Evolutionary conservation across 2,888 invertebrate genomes (phyloP).

Genomic region (Ormyrus nitidulus): DNA sequence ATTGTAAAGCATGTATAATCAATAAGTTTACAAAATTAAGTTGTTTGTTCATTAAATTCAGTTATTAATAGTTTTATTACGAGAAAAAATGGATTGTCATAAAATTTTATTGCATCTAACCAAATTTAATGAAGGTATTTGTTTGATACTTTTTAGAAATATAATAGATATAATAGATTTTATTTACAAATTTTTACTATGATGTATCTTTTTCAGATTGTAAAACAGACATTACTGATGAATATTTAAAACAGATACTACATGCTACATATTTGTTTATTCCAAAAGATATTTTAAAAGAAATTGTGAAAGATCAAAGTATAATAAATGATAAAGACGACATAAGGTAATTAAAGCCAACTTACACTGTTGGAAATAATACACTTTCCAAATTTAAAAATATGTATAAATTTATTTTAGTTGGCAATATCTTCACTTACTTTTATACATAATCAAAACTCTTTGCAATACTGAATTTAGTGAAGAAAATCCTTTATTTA

Average conservation of each 20-base stretch:
- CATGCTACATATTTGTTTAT: conserved; percentile 69
- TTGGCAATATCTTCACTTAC: conserved; percentile 62
- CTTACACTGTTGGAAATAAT: not conserved
- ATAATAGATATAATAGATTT: not conserved
- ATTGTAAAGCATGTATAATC: no score
- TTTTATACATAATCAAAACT: conserved; percentile 60
- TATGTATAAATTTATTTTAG: conserved; percentile 57
- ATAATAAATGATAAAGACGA: conserved; percentile 65
- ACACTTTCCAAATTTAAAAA: not conserved
- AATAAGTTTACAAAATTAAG: no score
- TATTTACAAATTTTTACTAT: not conserved
- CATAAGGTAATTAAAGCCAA: conserved; percentile 37
- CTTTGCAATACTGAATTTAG: conserved; percentile 58
- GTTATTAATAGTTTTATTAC: no score
- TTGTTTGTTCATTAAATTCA: no score
- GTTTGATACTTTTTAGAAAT: conserved; percentile 1
- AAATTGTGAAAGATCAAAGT: conserved; percentile 70
- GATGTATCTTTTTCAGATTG: conserved; percentile 62
- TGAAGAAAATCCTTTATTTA: conserved; percentile 75
- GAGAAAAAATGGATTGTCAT: conserved; percentile 60
- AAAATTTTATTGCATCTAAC: conserved; percentile 61
- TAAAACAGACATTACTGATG: conserved; percentile 59
- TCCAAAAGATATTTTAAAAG: conserved; percentile 73
- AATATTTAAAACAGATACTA: conserved; percentile 65
- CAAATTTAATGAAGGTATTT: conserved; percentile 58